Base-by-base conservation (phyloP, 2,888 invertebrate species). In the Euphydryas editha region DNA sequence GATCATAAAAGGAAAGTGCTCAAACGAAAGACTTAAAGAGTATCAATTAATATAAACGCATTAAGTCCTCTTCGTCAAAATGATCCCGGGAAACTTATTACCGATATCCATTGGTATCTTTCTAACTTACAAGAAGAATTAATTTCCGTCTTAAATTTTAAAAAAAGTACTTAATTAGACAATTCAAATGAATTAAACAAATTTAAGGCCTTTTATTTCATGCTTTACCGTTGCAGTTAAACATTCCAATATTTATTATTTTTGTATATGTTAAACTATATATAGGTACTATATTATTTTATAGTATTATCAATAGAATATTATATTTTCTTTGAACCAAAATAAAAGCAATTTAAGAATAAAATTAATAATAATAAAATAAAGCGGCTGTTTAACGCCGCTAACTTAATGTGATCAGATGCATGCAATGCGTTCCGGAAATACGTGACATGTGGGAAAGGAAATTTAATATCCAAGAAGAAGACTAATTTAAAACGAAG, bases 391-490 rank as follows among this genome's bases (percentile, higher is more conserved):
- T 68, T 63, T 36, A 59, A 62, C 62, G 57, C 47, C 61, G 47
- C 44, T 37, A 42, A 57, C 36, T 65, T 69, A 64, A 71, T 71
- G 62, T 69, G 62, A 66, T 68, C 57, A 62, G 62, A 60, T 70
- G 70, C 62, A 69, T 67, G 21, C 63, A 57, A 66, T 63, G 62
- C 67, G 63, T 60, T 59, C 69, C 69, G 67, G 69, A 69, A 63
- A 67, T 60, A 62, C 67, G 54, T 60, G 67, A 58, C 63, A 54
- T 66, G 54, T 54, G 39, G 63, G 60, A 54, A 63, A 69, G 69
- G 69, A 69, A 69, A 69, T 69, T 63, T 67, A 63, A 69, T 67
- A 69, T 66, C 60, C 67, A 63, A 46, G 54, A 64, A 67, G 67
- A 63, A 69, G 66, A 63, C 60, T 66, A 69, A 66, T 69, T 62